Evolutionary conservation across 2,888 invertebrate genomes (phyloP), one percentile per base, ranked within the genome.

Genomic region (Nowickia ferox): DNA sequence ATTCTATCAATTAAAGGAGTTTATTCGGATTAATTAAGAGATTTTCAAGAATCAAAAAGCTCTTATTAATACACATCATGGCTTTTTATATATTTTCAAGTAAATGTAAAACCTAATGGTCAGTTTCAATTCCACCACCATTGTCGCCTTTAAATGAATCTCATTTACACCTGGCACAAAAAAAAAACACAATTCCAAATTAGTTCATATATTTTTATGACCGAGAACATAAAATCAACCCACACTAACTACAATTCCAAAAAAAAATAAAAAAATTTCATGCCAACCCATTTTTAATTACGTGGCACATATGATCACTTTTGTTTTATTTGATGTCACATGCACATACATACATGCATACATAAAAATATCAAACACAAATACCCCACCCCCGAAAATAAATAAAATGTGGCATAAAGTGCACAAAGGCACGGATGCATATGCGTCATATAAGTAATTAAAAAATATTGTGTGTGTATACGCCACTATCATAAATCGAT

Each of bases 381-480:
- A n/a, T 22, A 42, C 40, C 51, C 63, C 48, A 42, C 72, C 77
- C 57, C 72, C 22, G 42, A 77, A 17, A 30, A 61, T 19, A 61
- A 77, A 72, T 76, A 77, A 81, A 81, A 81, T 82, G 44, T 72
- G 77, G 42, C 68, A 68, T 69, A 68, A 74, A 77, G 19, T 72
- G 75, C n/a, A 77, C 48, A 85, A 61, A 30, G 65, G 48, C 87
- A 84, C 48, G 57, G 6, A 51, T 69, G 46, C 69, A 77, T 76
- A 72, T 83, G 83, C 72, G 71, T 72, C 83, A 77, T 44, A 66
- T 53, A 77, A 87, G 87, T 87, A 87, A 88, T 88, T 88, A 87
- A 88, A 88, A 88, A 78, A 66, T 30, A 19, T n/a, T 61, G 68
- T 65, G 71, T 79, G 40, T 65, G 38, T 17, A 65, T 72, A 55